A percentile compares a stretch with the other conserved stretches of the same genome.
Evolutionary conservation across 53 echinoderm and acorn worm genomes (phyloP).

Genomic region (Hippasteria phrygiana): DNA sequence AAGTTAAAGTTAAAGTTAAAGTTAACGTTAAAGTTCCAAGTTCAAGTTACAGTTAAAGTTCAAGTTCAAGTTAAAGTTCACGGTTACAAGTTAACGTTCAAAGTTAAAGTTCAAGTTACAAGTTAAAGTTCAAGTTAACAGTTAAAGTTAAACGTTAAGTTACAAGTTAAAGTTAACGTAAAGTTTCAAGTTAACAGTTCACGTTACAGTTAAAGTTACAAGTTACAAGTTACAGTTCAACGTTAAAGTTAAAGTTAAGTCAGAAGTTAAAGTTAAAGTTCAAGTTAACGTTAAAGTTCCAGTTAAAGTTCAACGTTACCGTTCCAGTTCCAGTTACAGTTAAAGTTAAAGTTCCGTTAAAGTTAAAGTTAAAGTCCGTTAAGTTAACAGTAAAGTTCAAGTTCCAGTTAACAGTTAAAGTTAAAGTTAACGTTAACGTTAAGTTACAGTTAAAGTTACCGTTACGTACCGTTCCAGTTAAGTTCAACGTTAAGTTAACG

Average conservation of each 20-base stretch:
- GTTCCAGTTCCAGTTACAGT: neutral
- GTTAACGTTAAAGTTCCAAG: conserved; percentile 6
- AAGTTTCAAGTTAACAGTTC: neutral
- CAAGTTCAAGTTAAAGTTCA: neutral
- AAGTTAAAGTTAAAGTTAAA: conserved; percentile 20
- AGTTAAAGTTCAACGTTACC: neutral
- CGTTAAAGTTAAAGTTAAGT: neutral
- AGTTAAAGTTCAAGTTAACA: neutral
- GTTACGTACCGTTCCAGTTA: conserved; percentile 16
- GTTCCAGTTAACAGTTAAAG: neutral
- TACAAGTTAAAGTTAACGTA: too few relatives aligned
- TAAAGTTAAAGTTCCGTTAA: conserved; percentile 27
- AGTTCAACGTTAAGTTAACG: neutral
- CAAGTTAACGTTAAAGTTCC: too few relatives aligned
- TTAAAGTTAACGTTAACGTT: neutral
- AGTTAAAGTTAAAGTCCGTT: conserved; percentile 1
- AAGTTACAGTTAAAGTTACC: neutral
- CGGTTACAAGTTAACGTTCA: neutral
- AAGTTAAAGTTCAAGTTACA: neutral
- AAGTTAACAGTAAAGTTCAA: neutral
- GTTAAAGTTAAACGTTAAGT: too few relatives aligned
- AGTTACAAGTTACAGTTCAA: neutral
- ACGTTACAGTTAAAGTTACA: neutral
- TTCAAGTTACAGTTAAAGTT: too few relatives aligned
- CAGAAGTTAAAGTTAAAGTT: conserved; percentile 22